Conservation (phyloP, 2,888 invertebrate genomes). For the Acrobasis suavella region DNA sequence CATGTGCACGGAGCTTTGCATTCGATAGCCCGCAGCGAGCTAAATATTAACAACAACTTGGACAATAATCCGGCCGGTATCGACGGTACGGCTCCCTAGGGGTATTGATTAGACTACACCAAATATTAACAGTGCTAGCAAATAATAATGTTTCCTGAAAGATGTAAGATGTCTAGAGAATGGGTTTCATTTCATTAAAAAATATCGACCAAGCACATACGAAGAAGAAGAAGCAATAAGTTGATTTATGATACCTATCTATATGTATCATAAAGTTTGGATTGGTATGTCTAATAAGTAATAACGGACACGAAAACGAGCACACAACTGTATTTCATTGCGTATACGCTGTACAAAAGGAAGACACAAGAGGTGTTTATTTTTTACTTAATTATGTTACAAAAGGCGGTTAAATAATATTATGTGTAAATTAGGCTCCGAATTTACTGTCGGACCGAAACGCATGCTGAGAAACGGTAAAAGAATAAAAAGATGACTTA, state of each 20-base stretch:
- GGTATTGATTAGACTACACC: constrained; percentile 13
- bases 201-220: not conserved
- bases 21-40: constrained; percentile 37
- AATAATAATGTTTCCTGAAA: constrained; percentile 12
- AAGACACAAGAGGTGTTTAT: constrained; percentile 12
- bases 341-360: constrained; percentile 7
- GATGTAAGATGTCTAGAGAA: not conserved
- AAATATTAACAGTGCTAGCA: constrained; percentile 18
- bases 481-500: not conserved
- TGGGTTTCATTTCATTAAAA: not conserved
- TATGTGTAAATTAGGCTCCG: constrained; percentile 18
- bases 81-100: constrained; percentile 14
- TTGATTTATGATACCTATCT: not conserved
- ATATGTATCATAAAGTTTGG: not conserved
- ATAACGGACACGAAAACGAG: constrained; percentile 7
- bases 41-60: constrained; percentile 32
- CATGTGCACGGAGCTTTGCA: constrained; percentile 36
- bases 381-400: constrained; percentile 17
- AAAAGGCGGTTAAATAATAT: constrained; percentile 17
- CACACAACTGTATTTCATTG: constrained; percentile 1
- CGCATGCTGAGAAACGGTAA: constrained; percentile 5
- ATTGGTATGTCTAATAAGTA: not conserved
- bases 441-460: constrained; percentile 6
- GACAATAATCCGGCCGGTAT: constrained; percentile 29
- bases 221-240: not conserved